Conservation (phyloP, 2,888 invertebrate species). For the Gastracanthus pulcherrimus region DNA sequence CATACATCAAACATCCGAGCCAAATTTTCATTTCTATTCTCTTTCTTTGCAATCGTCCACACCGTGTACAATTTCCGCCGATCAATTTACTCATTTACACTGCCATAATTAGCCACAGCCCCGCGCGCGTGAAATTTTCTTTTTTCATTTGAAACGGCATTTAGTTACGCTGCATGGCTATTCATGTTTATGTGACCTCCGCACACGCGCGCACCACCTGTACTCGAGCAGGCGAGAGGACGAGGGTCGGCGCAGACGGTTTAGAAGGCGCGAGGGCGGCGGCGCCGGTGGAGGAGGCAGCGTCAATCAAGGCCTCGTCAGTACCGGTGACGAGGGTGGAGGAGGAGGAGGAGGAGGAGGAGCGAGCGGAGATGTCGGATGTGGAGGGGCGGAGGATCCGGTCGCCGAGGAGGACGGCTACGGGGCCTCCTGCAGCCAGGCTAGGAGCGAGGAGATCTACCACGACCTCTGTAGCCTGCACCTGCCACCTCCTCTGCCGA, state of each 20-base stretch:
- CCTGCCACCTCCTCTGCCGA: slow-evolving; percentile 77
- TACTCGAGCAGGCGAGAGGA: slow-evolving; percentile 76
- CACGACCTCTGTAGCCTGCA: slow-evolving; percentile 92
- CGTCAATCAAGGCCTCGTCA: slow-evolving; percentile 72
- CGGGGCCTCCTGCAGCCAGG: slow-evolving; percentile 84
- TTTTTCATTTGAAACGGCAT: slow-evolving; percentile 40
- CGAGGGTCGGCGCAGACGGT: slow-evolving; percentile 74
- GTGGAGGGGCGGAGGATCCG: slow-evolving; percentile 72
- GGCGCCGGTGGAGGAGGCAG: slow-evolving; percentile 68
- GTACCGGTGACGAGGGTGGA: too few relatives aligned
- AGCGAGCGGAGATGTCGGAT: too few relatives aligned
- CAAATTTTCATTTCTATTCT: not conserved
- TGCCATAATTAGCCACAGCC: too few relatives aligned
- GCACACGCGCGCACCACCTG: too few relatives aligned
- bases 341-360: too few relatives aligned
- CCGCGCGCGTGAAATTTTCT: not conserved
- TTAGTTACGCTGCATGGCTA: slow-evolving; percentile 73
- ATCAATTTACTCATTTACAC: too few relatives aligned
- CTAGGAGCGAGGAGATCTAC: slow-evolving; percentile 94
- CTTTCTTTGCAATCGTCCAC: not conserved
- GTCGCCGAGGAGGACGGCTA: slow-evolving; percentile 80
- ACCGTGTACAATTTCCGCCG: too few relatives aligned
- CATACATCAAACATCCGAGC: not conserved
- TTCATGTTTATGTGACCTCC: slow-evolving; percentile 73
- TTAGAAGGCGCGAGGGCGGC: slow-evolving; percentile 72